These are phyloP conservation scores for Ricordea florida DNA, from an alignment of 92 coral and sea anemone genomes.

Conservation along the genomic window DNA sequence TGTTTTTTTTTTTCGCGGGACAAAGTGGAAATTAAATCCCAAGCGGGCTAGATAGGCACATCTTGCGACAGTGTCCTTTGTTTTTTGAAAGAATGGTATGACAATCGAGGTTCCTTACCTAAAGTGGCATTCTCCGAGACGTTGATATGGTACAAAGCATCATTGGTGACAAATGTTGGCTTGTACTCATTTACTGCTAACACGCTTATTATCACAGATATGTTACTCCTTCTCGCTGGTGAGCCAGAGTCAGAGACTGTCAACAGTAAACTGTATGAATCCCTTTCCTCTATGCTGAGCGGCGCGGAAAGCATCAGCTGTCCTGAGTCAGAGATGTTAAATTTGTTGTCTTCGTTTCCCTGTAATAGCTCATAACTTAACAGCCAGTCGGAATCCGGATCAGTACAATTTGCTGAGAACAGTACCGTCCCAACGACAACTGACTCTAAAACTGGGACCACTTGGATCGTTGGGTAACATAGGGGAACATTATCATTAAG, in stretches of 20 bases:
- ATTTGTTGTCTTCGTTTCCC: constrained; percentile 47
- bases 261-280: constrained; percentile 49
- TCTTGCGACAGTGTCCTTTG: too few species aligned
- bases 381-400: constrained; percentile 41
- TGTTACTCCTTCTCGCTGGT: constrained; percentile 25
- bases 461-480: constrained; percentile 21
- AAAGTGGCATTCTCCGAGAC: constrained; percentile 63
- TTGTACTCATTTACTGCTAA: constrained; percentile 59
- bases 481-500: constrained; percentile 58
- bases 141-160: constrained; percentile 33
- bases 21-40: too few species aligned
- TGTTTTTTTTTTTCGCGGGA: too few species aligned
- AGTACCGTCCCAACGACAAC: constrained; percentile 41
- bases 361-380: constrained; percentile 31
- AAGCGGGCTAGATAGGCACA: too few species aligned
- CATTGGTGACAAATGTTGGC: constrained; percentile 50
- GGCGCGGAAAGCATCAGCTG: constrained; percentile 28
- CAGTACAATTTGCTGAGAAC: constrained; percentile 52
- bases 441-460: constrained; percentile 52
- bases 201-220: constrained; percentile 44
- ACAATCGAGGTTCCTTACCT: constrained; percentile 31
- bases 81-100: too few species aligned
- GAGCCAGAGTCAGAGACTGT: constrained; percentile 55
- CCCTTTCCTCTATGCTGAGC: constrained; percentile 40
- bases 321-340: constrained; percentile 59